Base-by-base conservation (phyloP, 1,140 invertebrate species). In the Rhagoletis pomonella region DNA sequence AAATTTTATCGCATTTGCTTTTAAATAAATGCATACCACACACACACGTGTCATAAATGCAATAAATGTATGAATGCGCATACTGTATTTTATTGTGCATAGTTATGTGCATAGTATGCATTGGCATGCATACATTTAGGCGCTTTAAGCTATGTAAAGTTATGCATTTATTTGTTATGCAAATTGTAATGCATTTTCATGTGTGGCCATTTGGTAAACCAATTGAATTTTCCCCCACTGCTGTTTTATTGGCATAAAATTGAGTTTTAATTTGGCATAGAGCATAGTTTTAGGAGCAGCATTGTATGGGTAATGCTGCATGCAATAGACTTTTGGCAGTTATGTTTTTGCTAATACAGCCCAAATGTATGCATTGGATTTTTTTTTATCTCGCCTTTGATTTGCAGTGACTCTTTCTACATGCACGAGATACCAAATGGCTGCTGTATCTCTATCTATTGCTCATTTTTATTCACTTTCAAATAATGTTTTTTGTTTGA, bases 211-310 rank as follows among this genome's bases (percentile, higher is more conserved):
- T 47, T 73, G 67, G 67, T 42, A 73, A 73, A 73, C 44, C 67
- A 44, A 73, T 73, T n/a, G 67, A n/a, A 73, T 73, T 73, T n/a
- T 73, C 14, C 39, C 12, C 42, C 29, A 29, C 5, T 7, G 9
- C 44, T 47, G 67, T 73, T 73, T 73, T 73, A 73, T 73, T 73
- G 44, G 67, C 44, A 73, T n/a, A 47, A 73, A 73, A 73, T 73
- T 73, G 42, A 73, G 67, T 47, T 73, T 55, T 42, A n/a, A 73
- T 42, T 47, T 73, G 42, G 0, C 67, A 39, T 73, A 73, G 29
- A 29, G 14, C 67, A 73, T 73, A 73, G 39, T 73, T 73, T 69
- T 73, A 44, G 67, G 42, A 39, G 67, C 7, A 55, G 50, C 64
- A 3, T 29, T 42, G 29, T 39, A 29, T 10, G 29, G 60, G 17